A percentile compares a stretch with the other conserved stretches of the same genome.
Conservation (phyloP, 2,888 invertebrate species). For the Xestia c-nigrum region DNA sequence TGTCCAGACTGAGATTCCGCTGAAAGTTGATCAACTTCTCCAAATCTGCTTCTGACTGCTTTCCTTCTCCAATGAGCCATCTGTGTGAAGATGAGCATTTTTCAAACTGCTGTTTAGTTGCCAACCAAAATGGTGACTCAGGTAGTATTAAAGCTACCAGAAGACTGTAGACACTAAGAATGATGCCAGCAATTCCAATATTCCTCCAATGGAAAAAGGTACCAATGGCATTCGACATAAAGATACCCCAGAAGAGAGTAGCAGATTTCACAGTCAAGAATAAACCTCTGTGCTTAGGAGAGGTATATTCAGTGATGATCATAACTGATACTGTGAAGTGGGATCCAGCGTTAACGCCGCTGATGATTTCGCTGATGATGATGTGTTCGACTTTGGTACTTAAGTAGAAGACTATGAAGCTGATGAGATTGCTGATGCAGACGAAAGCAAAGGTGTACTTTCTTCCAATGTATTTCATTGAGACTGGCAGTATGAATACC, state of each 20-base stretch:
- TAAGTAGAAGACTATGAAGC: conserved; percentile 59
- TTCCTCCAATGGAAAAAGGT: conserved; percentile 72
- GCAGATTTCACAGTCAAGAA: conserved; percentile 67
- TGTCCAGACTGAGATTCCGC: background rate
- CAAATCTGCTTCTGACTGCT: conserved; percentile 50
- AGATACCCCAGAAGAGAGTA: conserved; percentile 57
- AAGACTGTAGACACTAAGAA: conserved; percentile 57
- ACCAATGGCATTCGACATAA: conserved; percentile 69
- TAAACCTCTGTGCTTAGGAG: conserved; percentile 59
- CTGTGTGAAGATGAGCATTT: conserved; percentile 55
- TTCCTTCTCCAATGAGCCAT: conserved; percentile 62
- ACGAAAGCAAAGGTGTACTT: conserved; percentile 51
- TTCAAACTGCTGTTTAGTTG: conserved; percentile 41
- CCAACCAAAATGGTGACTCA: conserved; percentile 73
- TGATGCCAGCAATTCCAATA: conserved; percentile 67
- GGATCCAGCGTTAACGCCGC: conserved; percentile 56
- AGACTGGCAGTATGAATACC: conserved; percentile 52
- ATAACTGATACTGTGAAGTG: conserved; percentile 56
- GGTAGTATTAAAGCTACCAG: conserved; percentile 64
- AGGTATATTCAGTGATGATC: conserved; percentile 55
- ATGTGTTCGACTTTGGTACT: conserved; percentile 62
- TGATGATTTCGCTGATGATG: conserved; percentile 65
- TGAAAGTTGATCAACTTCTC: conserved; percentile 46
- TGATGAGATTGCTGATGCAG: conserved; percentile 43
- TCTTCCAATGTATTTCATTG: conserved; percentile 50